Evolutionary conservation across 2,113 vertebrate species (phyloP), one percentile per base, ranked within the genome.

Genomic region (human): DNA sequence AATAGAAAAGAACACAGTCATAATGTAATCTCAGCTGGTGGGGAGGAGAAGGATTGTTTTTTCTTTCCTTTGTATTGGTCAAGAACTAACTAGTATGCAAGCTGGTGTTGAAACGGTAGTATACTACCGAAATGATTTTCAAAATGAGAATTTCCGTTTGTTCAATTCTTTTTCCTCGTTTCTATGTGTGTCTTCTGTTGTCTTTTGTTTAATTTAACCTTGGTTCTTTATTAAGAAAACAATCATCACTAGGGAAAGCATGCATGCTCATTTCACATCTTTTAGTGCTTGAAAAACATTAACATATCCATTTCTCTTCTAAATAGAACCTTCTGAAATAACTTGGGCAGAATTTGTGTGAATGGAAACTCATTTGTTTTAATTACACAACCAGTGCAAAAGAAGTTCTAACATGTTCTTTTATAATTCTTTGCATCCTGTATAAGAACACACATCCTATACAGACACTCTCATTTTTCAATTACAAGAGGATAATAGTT

Each of bases 361-460:
- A 96, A 95, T 75, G 82, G 45, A 96, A 97, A 90, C n/a, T 79
- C 81, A 83, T 96, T 95, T 96, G 59, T 95, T 97, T 98, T 97
- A 94, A 97, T 96, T 97, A 95, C 30, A 96, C 38, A 70, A 40
- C 72, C 23, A 2, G 35, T 45, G 93, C 92, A 76, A 92, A 78
- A 92, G 68, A 95, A 89, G 94, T 94, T 90, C 84, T 78, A 90
- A 90, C 75, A 64, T 93, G 96, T 89, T 92, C 57, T 72, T 30
- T n/a, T 90, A 13, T 68, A 94, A 89, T 92, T 82, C 57, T 95
- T 96, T 76, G 68, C 70, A 93, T 96, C 91, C 68, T 96, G 94
- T 85, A 94, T 90, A 66, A 96, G n/a, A 57, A 81, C 12, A 35
- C 57, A 6, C 59, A 30, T 78, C 50, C 72, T 82, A 20, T 88